Conservation (phyloP, 2,113 vertebrate genomes). For the Romanogobio albipinnatus region DNA sequence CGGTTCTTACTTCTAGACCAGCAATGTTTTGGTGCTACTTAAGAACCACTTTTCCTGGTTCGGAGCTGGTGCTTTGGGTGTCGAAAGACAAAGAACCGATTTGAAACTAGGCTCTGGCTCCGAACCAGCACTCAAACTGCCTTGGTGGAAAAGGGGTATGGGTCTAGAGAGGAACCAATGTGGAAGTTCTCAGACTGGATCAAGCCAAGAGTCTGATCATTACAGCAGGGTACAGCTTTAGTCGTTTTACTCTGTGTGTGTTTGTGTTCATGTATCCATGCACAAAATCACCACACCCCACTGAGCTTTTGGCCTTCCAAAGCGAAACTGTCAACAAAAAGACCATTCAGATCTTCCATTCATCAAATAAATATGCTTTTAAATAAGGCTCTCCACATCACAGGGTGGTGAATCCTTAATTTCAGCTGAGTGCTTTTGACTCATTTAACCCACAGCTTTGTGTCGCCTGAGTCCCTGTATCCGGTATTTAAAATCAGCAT, state of each 20-base stretch:
- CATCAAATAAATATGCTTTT: slow-evolving; percentile 3
- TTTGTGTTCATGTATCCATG: slow-evolving; percentile 29
- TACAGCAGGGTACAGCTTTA: slow-evolving; percentile 36
- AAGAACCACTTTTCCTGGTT: no score
- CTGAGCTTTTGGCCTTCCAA: slow-evolving; percentile 18
- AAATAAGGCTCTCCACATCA: neutral
- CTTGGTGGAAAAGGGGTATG: no score
- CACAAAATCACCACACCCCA: slow-evolving; percentile 39
- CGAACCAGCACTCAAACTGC: no score
- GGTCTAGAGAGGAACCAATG: slow-evolving; percentile 60
- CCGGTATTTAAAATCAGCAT: neutral
- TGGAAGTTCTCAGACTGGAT: slow-evolving; percentile 70
- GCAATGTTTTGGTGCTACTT: no score
- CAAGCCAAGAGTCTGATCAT: slow-evolving; percentile 57
- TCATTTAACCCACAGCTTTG: slow-evolving; percentile 26
- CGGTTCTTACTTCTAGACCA: no score
- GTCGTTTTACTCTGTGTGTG: slow-evolving; percentile 19
- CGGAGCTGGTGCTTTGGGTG: no score
- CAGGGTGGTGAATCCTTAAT: neutral
- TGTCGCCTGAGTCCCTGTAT: slow-evolving; percentile 17
- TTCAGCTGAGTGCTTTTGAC: neutral
- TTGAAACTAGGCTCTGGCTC: no score
- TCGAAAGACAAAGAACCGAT: no score
- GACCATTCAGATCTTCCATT: slow-evolving; percentile 15
- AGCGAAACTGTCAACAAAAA: slow-evolving; percentile 31